These are phyloP conservation scores for Zapornia atra DNA, from an alignment of 2,113 vertebrate species.

Conservation along the genomic window DNA sequence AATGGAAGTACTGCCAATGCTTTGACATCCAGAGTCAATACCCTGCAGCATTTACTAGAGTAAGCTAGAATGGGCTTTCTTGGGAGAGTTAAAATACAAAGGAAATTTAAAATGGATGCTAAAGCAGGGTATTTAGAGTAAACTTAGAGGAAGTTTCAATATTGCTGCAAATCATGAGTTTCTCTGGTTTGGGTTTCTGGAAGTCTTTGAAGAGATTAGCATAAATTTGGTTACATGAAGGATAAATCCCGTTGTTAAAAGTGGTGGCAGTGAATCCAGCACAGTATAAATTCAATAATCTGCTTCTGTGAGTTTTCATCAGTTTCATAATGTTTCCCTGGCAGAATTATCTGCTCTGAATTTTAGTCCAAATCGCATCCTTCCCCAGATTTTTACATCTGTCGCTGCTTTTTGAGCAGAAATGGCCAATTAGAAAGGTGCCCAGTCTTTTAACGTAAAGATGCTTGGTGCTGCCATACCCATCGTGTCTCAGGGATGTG, in stretches of 20 bases:
- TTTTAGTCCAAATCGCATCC: neutral
- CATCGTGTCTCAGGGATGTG: neutral
- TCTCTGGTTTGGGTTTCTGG: neutral
- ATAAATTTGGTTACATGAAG: slow-evolving; percentile 8
- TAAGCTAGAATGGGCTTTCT: neutral
- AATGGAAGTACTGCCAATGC: neutral
- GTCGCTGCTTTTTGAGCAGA: neutral
- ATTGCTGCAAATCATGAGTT: neutral
- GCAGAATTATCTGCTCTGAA: neutral
- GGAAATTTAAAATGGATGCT: neutral
- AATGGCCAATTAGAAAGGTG: neutral
- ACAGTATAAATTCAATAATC: neutral
- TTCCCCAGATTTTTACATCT: accelerated
- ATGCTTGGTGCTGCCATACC: accelerated
- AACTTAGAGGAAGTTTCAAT: neutral
- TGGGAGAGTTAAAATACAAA: neutral
- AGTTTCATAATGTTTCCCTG: neutral
- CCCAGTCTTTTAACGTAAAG: neutral
- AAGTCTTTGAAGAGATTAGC: neutral
- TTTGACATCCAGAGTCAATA: neutral
- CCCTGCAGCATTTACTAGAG: neutral
- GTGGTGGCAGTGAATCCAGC: neutral
- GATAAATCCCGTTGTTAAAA: neutral
- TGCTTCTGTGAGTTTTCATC: neutral
- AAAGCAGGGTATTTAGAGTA: neutral